phyloP scores from a whole-genome alignment of 2,888 invertebrate species.

The Morpho helenor region DNA sequence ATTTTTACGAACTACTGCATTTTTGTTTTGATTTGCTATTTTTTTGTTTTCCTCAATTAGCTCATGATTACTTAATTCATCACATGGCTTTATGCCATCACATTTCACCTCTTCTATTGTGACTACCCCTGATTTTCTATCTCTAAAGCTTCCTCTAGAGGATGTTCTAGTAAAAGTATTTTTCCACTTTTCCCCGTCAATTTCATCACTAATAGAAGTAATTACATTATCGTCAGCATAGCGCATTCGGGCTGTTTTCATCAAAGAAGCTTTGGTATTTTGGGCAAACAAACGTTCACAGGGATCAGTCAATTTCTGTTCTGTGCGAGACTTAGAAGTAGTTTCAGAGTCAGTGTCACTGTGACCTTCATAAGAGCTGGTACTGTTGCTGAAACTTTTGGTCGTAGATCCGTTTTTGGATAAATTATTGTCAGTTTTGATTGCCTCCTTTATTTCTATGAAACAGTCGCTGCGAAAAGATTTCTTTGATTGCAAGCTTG shows the following conservation, averaged over 20 bases:
- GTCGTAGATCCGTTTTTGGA: constrained; percentile 49
- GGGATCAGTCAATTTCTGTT: constrained; percentile 57
- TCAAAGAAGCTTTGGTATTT: constrained; percentile 79
- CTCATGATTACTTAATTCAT: constrained; percentile 55
- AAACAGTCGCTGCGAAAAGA: constrained; percentile 62
- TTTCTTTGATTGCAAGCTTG: constrained; percentile 65
- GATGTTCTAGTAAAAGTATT: constrained; percentile 58
- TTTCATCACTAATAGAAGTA: constrained; percentile 56
- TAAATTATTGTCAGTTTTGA: constrained; percentile 44
- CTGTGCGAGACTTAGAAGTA: constrained; percentile 56
- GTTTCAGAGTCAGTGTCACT: constrained; percentile 83
- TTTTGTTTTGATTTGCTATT: constrained; percentile 44
- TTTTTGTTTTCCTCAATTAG: constrained; percentile 64
- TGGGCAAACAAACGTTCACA: constrained; percentile 77
- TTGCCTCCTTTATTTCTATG: constrained; percentile 66
- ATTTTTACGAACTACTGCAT: constrained; percentile 49
- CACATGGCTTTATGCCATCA: constrained; percentile 60
- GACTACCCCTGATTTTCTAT: constrained; percentile 65
- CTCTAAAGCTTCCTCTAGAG: constrained; percentile 62
- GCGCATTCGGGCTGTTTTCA: constrained; percentile 80
- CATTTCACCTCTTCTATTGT: constrained; percentile 74
- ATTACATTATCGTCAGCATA: constrained; percentile 72
- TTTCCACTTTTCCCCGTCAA: constrained; percentile 66
- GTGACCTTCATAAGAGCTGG: constrained; percentile 82
- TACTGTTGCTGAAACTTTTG: constrained; percentile 80